Evolutionary conservation across 2,797 vertebrate genomes (phyloP).

Genomic region (Erpetoichthys calabaricus): DNA sequence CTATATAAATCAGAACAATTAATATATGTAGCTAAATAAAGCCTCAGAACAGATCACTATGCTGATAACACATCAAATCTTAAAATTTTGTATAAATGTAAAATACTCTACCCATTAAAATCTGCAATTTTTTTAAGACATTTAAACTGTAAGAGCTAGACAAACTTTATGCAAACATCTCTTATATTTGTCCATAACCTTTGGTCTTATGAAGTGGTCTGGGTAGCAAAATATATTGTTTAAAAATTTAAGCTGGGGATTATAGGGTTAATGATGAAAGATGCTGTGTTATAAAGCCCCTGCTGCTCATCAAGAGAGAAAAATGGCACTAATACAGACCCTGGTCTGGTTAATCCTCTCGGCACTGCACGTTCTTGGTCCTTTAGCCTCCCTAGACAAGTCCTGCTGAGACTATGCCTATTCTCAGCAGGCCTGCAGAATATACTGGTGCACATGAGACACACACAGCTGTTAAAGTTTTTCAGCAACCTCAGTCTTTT

Average conservation of each 20-base stretch:
- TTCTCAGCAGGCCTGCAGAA: constrained; percentile 28
- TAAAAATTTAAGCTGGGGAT: constrained; percentile 25
- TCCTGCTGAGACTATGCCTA: constrained; percentile 22
- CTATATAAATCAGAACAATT: no score
- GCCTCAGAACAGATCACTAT: no score
- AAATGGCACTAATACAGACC: constrained; percentile 62
- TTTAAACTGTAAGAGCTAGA: no score
- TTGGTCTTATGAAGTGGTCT: no score
- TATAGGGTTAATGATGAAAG: constrained; percentile 58
- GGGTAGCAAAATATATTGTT: no score
- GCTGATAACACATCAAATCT: no score
- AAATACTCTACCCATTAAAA: no score
- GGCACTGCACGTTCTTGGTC: constrained; percentile 6
- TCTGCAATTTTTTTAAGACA: no score
- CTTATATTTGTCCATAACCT: no score
- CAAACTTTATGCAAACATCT: no score
- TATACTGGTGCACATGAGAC: constrained; percentile 14
- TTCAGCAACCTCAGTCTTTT: constrained; percentile 4
- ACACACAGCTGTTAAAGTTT: constrained; percentile 1
- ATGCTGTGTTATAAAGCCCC: constrained; percentile 59
- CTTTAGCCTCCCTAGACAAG: constrained; percentile 16
- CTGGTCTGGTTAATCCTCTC: constrained; percentile 41
- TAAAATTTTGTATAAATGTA: no score
- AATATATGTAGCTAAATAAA: no score
- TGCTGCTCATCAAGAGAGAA: constrained; percentile 51